Evolutionary conservation across 2,797 vertebrate species (phyloP).

Genomic region (Sylvia borin): DNA sequence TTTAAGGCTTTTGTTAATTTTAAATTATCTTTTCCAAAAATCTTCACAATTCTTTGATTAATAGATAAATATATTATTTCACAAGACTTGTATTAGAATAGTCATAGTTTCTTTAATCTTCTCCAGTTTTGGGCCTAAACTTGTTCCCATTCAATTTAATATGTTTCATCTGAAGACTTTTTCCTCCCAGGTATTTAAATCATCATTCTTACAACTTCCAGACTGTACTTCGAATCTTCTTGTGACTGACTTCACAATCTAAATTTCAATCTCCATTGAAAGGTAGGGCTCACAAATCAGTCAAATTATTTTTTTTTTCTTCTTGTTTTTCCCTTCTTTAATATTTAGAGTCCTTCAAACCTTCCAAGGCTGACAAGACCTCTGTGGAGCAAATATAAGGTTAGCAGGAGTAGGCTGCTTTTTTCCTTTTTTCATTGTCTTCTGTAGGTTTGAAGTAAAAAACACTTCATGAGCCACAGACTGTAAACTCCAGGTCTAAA

Average conservation of each 20-base stretch:
- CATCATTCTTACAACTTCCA: neutral
- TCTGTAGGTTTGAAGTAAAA: neutral
- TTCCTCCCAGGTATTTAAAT: neutral
- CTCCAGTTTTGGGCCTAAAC: neutral
- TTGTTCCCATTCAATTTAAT: neutral
- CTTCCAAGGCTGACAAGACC: neutral
- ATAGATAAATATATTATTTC: neutral
- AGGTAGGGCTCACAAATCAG: neutral
- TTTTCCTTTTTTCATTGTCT: neutral
- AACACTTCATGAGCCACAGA: neutral
- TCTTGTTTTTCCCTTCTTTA: neutral
- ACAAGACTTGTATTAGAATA: neutral
- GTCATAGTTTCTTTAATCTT: neutral
- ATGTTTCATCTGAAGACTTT: neutral
- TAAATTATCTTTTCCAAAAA: neutral
- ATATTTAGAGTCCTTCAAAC: neutral
- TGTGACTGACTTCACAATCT: neutral
- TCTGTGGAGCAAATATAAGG: neutral
- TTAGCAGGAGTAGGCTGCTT: neutral
- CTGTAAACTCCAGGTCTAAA: neutral
- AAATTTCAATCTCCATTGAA: neutral
- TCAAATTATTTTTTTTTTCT: fast-evolving
- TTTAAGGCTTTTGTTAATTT: neutral
- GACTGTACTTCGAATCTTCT: neutral
- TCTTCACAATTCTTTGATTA: neutral